Evolutionary conservation across 1,140 invertebrate genomes (phyloP), one percentile per base, ranked within the genome.

Genomic region (Ditylenchus dipsaci): DNA sequence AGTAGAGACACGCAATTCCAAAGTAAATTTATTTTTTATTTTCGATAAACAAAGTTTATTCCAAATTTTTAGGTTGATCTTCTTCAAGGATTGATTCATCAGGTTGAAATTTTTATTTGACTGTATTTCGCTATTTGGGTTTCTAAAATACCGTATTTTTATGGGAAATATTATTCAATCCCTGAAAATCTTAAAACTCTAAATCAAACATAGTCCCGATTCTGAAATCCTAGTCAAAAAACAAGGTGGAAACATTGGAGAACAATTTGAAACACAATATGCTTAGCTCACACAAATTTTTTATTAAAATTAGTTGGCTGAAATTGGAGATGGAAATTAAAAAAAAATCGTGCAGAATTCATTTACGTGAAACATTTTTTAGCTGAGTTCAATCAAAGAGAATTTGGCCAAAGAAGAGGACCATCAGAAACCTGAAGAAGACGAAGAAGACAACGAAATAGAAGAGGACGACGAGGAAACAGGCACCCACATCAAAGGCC

Each of bases 1-100:
- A 13, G 69, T 70, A 11, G 73, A 73, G 13, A 64, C 57, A 9
- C 69, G 71, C 45, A 68, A 69, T 26, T 65, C 42, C 23, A 80
- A 80, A 45, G 47, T 78, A 19, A 26, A 17, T 21, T 26, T 80
- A 1, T 26, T 79, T 21, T 58, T 78, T 26, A 66, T 69, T 45
- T 42, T 79, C 38, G 80, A 80, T 56, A 63, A 76, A 70, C 78
- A 80, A 68, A 78, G 77, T 63, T 23, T 27, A 27, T 33, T 27
- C 17, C 62, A 30, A 27, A 27, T 43, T 38, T 27, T 27, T 17
- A 53, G 33, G 33, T 38, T 5, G 49, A 53, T 21, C 49, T 79
- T 7, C 23, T 79, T 21, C 63, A 79, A 38, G 66, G 72, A 58
- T 42, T 79, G 30, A 79, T 79, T 56, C 66, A 78, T 68, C 77